Conservation (phyloP, 2,113 vertebrate genomes). For the Dasyornis broadbenti region DNA sequence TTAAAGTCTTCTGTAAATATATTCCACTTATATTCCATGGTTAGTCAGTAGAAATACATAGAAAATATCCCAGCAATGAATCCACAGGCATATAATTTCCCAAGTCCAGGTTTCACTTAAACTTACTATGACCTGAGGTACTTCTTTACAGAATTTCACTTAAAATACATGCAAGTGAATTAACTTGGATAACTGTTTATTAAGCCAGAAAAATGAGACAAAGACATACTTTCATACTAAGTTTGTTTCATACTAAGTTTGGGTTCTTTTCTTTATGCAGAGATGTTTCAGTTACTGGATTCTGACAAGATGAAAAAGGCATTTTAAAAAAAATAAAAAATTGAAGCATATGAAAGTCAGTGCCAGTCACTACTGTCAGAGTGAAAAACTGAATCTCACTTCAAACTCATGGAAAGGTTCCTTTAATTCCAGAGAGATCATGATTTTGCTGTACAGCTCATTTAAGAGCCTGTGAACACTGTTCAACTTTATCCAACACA, state of each 20-base stretch:
- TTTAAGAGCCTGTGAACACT: background rate
- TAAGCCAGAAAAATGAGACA: background rate
- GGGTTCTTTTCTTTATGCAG: background rate
- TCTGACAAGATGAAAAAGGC: background rate
- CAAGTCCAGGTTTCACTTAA: background rate
- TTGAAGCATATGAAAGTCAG: background rate
- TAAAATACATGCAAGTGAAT: background rate
- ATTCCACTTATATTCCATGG: background rate
- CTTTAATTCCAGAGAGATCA: background rate
- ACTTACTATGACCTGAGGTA: background rate
- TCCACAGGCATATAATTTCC: background rate
- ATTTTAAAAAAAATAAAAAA: background rate
- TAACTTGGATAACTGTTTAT: background rate
- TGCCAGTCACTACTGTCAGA: background rate
- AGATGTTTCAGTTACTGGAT: background rate
- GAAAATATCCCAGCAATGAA: background rate
- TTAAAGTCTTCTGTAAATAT: background rate
- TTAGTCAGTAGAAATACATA: background rate
- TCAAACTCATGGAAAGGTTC: background rate
- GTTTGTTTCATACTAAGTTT: background rate
- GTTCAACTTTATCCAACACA: background rate
- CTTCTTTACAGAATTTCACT: background rate
- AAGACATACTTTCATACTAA: background rate
- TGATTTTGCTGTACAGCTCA: background rate
- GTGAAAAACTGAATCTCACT: background rate